Conservation (phyloP, 1,140 invertebrate genomes). For the Drosophila seguyi region DNA sequence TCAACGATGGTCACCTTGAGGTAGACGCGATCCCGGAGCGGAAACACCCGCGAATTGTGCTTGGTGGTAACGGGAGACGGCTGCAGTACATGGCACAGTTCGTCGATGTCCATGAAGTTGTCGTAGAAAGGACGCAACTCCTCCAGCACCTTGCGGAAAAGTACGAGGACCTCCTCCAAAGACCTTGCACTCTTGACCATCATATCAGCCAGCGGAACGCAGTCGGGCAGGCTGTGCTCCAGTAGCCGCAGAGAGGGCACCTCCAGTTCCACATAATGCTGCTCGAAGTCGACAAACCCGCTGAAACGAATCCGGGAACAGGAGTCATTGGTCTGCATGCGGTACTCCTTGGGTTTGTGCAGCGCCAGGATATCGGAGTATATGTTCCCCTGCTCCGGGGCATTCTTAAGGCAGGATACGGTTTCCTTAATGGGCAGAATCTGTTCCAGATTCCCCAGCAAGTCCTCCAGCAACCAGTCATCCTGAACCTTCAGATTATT, state of each 20-base stretch:
- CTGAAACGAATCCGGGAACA: constrained; percentile 57
- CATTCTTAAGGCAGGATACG: background rate
- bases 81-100: constrained; percentile 76
- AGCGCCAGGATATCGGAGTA: constrained; percentile 65
- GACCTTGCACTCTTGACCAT: constrained; percentile 40
- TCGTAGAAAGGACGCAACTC: constrained; percentile 73
- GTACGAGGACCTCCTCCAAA: constrained; percentile 35
- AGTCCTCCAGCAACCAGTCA: constrained; percentile 44
- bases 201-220: constrained; percentile 49
- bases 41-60: constrained; percentile 68
- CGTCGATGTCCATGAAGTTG: constrained; percentile 75
- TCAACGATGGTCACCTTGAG: constrained; percentile 68
- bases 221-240: constrained; percentile 71
- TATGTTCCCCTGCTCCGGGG: constrained; percentile 37
- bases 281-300: constrained; percentile 51
- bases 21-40: constrained; percentile 66
- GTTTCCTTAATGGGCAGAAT: constrained; percentile 16
- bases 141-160: constrained; percentile 69
- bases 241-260: constrained; percentile 55
- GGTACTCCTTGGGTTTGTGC: constrained; percentile 55
- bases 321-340: constrained; percentile 49
- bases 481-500: constrained; percentile 31
- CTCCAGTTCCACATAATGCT: constrained; percentile 70
- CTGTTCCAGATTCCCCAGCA: constrained; percentile 38
- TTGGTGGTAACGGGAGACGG: constrained; percentile 69